Conservation (phyloP, 1,140 invertebrate species). For the Achroia grisella region DNA sequence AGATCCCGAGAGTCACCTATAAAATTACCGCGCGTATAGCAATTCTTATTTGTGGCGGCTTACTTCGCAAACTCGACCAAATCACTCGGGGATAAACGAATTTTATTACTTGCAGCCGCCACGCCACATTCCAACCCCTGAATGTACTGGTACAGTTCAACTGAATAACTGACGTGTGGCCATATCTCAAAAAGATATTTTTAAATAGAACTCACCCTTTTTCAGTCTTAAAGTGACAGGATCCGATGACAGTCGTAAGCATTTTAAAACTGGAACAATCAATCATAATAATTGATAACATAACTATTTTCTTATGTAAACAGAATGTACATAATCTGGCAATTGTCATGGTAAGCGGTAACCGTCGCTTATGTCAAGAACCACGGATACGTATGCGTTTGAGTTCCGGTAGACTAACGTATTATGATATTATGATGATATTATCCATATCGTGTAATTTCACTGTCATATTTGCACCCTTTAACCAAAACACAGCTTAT, state of each 20-base stretch:
- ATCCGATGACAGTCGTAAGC: slow-evolving; percentile 89
- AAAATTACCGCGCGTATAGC: slow-evolving; percentile 40
- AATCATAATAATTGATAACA: slow-evolving; percentile 7
- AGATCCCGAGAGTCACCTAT: slow-evolving; percentile 44
- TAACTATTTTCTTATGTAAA: no score
- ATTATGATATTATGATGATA: no score
- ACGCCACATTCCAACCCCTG: slow-evolving; percentile 13
- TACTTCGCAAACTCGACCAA: slow-evolving; percentile 41
- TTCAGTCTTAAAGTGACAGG: slow-evolving; percentile 90
- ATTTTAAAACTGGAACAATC: slow-evolving; percentile 90
- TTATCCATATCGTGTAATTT: no score
- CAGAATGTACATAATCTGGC: no score
- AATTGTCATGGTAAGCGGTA: no score
- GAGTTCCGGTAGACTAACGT: no score
- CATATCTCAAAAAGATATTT: slow-evolving; percentile 11
- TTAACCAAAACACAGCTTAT: no score
- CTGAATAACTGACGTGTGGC: slow-evolving; percentile 3
- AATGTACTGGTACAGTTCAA: slow-evolving; percentile 40
- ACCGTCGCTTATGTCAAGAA: no score
- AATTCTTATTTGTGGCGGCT: slow-evolving; percentile 48
- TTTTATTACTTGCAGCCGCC: slow-evolving; percentile 45
- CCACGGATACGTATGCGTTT: no score
- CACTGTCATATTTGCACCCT: no score
- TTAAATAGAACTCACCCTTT: slow-evolving; percentile 81
- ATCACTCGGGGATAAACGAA: slow-evolving; percentile 40